Conservation (phyloP, 2,888 invertebrate species). For the Rutpela maculata region DNA sequence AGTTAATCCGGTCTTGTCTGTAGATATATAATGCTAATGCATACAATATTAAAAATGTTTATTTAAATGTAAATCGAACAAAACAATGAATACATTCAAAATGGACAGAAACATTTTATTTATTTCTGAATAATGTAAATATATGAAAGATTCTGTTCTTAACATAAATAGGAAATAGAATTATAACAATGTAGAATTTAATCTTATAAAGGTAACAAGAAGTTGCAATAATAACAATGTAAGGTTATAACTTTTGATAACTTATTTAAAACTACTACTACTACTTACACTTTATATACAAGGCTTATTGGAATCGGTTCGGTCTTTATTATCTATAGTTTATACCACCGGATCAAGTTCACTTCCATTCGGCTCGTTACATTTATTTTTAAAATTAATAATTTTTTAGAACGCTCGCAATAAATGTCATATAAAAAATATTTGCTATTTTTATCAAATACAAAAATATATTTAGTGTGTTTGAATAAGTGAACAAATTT, state of each 20-base stretch:
- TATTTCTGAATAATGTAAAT: conserved; percentile 50
- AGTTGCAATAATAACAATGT: conserved; percentile 55
- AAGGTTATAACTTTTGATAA: conserved; percentile 50
- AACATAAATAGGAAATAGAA: conserved; percentile 52
- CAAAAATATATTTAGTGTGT: no score
- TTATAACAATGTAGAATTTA: conserved; percentile 58
- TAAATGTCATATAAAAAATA: no score
- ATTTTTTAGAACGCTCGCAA: neutral
- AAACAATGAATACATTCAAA: conserved; percentile 31
- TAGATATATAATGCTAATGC: conserved; percentile 15
- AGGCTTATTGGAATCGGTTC: conserved; percentile 58
- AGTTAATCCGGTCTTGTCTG: no score
- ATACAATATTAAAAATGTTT: conserved; percentile 20
- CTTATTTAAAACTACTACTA: conserved; percentile 52
- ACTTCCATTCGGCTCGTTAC: neutral
- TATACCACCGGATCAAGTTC: conserved; percentile 31
- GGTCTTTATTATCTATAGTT: conserved; percentile 43
- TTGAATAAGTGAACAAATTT: no score
- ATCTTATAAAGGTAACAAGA: conserved; percentile 62
- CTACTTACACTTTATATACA: conserved; percentile 61
- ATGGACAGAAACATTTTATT: conserved; percentile 45
- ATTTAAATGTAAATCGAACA: conserved; percentile 7
- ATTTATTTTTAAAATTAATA: neutral
- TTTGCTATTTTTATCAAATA: no score
- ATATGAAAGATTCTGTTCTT: conserved; percentile 52